Conservation (phyloP, 2,888 invertebrate species). For the Sclerodermus sp. region DNA sequence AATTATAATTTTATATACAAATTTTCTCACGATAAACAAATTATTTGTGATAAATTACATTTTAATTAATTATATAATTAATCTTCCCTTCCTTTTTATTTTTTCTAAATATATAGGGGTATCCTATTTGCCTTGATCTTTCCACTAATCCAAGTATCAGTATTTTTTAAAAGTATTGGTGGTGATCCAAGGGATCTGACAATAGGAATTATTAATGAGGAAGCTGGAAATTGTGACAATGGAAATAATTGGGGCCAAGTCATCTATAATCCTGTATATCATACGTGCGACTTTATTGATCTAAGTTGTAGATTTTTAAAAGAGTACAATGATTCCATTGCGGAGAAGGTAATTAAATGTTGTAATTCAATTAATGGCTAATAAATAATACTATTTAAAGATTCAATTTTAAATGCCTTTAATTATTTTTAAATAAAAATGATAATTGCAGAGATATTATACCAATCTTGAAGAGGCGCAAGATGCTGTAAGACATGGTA, state of each 20-base stretch:
- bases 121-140: conserved; percentile 79
- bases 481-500: conserved; percentile 61
- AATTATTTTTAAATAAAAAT: conserved; percentile 1
- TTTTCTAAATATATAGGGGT: conserved; percentile 69
- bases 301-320: conserved; percentile 67
- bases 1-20: no score
- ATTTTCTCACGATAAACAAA: no score
- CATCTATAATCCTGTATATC: conserved; percentile 44
- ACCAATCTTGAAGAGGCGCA: conserved; percentile 60
- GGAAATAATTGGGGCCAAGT: conserved; percentile 55
- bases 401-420: conserved; percentile 12
- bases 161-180: conserved; percentile 81
- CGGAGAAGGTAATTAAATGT: conserved; percentile 58
- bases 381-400: conserved; percentile 3
- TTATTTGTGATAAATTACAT: neutral
- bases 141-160: conserved; percentile 77
- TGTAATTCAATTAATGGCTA: no score
- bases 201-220: conserved; percentile 80
- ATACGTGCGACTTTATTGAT: conserved; percentile 61
- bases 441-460: conserved; percentile 58
- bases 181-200: conserved; percentile 72
- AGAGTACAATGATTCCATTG: conserved; percentile 63
- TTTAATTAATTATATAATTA: conserved; percentile 29
- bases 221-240: conserved; percentile 61
- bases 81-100: no score